A percentile compares a stretch with the other conserved stretches of the same genome.
phyloP scores from a whole-genome alignment of 1,140 invertebrate species.

The Ylistrum balloti region DNA sequence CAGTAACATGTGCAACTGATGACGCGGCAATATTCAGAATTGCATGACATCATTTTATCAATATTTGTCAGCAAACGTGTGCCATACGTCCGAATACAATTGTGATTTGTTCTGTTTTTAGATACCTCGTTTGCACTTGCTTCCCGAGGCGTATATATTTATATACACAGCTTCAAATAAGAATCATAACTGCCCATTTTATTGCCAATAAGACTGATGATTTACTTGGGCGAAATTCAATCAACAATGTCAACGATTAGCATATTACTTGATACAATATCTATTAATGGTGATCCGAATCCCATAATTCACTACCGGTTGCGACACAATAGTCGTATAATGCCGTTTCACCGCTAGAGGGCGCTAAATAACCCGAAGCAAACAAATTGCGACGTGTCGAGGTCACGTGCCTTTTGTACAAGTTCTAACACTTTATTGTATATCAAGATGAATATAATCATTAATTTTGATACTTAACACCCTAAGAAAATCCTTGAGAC shows the following conservation, averaged over 20 bases:
- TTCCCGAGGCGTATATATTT: neutral
- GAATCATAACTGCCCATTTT: neutral
- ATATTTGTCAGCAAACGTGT: neutral
- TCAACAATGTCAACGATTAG: neutral
- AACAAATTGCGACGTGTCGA: neutral
- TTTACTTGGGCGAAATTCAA: neutral
- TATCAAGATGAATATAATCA: neutral
- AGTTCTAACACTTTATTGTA: neutral
- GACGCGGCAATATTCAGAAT: neutral
- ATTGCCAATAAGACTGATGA: neutral
- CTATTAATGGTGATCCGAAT: no score
- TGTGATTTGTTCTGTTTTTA: neutral
- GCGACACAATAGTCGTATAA: neutral
- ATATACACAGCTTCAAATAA: neutral
- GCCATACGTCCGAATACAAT: neutral
- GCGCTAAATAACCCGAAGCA: neutral
- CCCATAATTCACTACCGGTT: no score
- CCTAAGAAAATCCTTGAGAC: neutral
- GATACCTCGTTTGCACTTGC: neutral
- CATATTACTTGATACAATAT: neutral
- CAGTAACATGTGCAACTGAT: no score
- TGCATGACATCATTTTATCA: neutral
- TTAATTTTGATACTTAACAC: neutral
- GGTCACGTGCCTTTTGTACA: neutral
- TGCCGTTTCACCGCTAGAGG: neutral